A percentile compares a stretch with the other conserved stretches of the same genome.
phyloP scores from a whole-genome alignment of 92 coral and sea anemone species.

The Montipora capitata region DNA sequence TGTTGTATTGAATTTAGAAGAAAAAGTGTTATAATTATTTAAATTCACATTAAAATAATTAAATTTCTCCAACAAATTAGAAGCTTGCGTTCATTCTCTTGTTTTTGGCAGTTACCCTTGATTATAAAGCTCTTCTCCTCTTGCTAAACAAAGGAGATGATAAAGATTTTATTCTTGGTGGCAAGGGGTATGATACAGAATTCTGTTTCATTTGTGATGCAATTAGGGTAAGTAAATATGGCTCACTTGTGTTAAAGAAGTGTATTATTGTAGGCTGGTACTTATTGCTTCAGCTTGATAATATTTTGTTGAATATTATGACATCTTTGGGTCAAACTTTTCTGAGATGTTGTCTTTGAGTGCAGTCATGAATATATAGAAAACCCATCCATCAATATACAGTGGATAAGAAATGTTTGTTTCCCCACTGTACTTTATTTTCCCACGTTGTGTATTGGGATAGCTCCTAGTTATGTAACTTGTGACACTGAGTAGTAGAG shows the following conservation, averaged over 20 bases:
- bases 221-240: slow-evolving; percentile 13
- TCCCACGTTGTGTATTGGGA: not conserved
- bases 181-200: slow-evolving; percentile 22
- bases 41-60: not conserved
- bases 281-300: not conserved
- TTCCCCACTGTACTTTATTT: not conserved
- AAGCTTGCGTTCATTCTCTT: not conserved
- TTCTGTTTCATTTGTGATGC: slow-evolving; percentile 32
- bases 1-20: not conserved
- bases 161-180: slow-evolving; percentile 24
- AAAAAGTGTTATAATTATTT: not conserved
- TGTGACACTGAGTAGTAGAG: not conserved
- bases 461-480: not conserved
- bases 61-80: not conserved
- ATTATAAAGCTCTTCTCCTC: slow-evolving; percentile 34
- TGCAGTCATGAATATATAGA: not conserved
- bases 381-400: not conserved
- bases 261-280: not conserved
- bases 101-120: slow-evolving; percentile 33
- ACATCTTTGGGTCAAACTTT: not conserved
- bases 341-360: not conserved
- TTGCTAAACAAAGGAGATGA: slow-evolving; percentile 28
- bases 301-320: not conserved
- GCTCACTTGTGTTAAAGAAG: not conserved
- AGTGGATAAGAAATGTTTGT: not conserved